Evolutionary conservation across 2,888 invertebrate species (phyloP), one percentile per base, ranked within the genome.

Genomic region (Xiphydria camelus): DNA sequence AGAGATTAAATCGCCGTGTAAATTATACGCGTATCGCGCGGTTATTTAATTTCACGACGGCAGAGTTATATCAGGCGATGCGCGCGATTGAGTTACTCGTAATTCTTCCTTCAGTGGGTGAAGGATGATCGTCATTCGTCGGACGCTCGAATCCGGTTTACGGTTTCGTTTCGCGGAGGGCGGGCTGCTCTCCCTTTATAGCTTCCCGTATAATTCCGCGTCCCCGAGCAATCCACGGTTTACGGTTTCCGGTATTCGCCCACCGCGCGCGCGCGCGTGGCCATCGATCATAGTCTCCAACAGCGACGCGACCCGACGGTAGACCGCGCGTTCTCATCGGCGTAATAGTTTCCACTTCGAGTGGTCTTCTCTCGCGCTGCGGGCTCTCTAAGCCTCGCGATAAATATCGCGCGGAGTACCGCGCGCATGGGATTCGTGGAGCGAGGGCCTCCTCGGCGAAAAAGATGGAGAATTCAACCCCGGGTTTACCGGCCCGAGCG

Each of bases 261-360:
- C 17, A 12, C 15, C 20, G 35, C 38, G 29, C 37, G 23, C 40
- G 40, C 26, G 29, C 40, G 34, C 45, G 40, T 40, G 19, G 20
- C 17, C 33, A 19, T 33, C 40, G 31, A 34, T 22, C 20, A 19
- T 19, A 19, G 34, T 20, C 18, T 12, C 32, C 33, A 26, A 37
- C 45, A 44, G 33, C 22, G 41, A 35, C 36, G 47, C 39, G 41
- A 36, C 22, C 14, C 18, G 20, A 20, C n/a, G 18, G n/a, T 37
- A 37, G 33, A 14, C 37, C 20, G n/a, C n/a, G n/a, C 53, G 51
- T 54, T 49, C 43, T 46, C 47, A 51, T 47, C 47, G 46, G 52
- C 57, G 58, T 69, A 69, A 69, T 69, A 66, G 67, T 66, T 68
- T 68, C 64, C 61, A 65, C 59, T 62, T 55, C 55, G 51, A 53